Evolutionary conservation across 2,113 vertebrate genomes (phyloP).

Genomic region (Saguinus imperator): DNA sequence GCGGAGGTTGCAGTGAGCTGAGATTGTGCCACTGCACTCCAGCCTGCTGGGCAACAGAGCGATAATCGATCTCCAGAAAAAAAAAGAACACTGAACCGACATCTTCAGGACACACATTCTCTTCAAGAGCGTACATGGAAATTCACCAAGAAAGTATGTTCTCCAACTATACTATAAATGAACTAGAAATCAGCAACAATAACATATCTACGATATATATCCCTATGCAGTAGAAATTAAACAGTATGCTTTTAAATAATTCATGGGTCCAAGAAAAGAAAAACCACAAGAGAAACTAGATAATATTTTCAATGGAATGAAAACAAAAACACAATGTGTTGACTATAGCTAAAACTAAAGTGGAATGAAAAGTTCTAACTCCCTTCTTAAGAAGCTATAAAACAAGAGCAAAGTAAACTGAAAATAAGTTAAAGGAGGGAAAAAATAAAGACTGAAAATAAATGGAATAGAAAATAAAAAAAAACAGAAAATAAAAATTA

Average conservation of each 20-base stretch:
- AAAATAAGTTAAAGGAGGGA: background rate
- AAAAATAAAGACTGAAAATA: background rate
- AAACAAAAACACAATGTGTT: background rate
- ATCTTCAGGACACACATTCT: background rate
- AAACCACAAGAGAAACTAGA: background rate
- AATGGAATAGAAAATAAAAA: background rate
- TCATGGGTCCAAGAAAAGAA: background rate
- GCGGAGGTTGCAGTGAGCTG: rapidly evolving
- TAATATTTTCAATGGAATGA: background rate
- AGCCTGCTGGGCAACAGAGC: too few species aligned
- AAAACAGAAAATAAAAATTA: background rate
- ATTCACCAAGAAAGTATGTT: background rate
- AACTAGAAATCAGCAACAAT: background rate
- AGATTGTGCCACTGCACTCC: too few species aligned
- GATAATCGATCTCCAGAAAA: too few species aligned
- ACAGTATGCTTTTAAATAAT: background rate
- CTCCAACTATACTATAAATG: background rate
- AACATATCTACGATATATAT: background rate
- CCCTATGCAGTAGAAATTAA: background rate
- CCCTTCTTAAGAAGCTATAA: background rate
- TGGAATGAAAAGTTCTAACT: background rate
- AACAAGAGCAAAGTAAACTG: background rate
- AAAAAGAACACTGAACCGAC: background rate
- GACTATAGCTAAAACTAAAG: background rate
- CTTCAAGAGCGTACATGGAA: background rate